Conservation (phyloP, 1,140 invertebrate species). For the Dolichoris vasculosae region DNA sequence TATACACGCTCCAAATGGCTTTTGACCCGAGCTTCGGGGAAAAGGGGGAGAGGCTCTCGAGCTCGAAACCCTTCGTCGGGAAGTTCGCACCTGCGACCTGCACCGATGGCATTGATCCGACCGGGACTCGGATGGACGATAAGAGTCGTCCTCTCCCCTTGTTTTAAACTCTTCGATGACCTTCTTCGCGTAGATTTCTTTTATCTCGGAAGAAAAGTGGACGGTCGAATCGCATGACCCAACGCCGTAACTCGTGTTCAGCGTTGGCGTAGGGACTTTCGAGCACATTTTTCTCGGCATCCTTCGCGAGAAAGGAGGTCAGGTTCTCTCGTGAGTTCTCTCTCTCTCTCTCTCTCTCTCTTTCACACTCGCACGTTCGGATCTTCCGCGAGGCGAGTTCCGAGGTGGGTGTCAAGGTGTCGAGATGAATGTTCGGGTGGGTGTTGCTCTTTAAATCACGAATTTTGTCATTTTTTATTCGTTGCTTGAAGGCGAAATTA, state of each 20-base stretch:
- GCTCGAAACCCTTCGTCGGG: not conserved
- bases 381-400: not conserved
- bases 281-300: not conserved
- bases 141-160: not conserved
- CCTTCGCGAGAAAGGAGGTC: not conserved
- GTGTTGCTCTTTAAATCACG: not conserved
- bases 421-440: not conserved
- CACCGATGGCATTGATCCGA: not conserved
- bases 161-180: not conserved
- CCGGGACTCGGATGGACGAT: not conserved
- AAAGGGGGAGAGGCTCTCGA: not conserved
- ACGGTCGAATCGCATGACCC: not conserved
- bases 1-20: constrained; percentile 25
- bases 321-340: not conserved
- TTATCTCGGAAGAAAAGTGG: not conserved
- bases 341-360: not conserved
- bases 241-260: not conserved
- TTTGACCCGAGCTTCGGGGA: not conserved
- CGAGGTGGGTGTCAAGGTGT: not conserved
- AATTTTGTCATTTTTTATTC: not conserved
- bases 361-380: too few species aligned
- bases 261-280: not conserved
- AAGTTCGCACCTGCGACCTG: not conserved
- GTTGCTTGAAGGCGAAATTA: not conserved
- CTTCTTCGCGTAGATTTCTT: too few species aligned